These are phyloP conservation scores for Chrysocyon brachyurus DNA, from an alignment of 2,797 vertebrate genomes.

Conservation along the genomic window DNA sequence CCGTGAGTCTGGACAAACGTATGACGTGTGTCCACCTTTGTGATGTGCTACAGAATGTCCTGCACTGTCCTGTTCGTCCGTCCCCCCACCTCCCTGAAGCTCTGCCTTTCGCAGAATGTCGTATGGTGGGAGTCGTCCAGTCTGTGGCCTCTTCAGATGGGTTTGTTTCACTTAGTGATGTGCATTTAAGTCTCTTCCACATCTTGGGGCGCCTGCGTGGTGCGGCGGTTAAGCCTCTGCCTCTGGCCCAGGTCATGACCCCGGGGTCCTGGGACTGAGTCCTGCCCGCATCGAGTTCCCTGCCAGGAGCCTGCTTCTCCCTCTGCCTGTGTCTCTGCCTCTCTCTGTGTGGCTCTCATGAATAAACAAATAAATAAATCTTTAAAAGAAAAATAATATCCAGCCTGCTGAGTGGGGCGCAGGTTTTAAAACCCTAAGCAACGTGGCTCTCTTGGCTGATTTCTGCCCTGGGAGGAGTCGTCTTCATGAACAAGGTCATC, in stretches of 20 bases:
- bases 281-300: no score
- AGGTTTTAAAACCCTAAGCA: not conserved
- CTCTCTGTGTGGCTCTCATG: no score
- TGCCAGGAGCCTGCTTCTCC: no score
- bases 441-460: not conserved
- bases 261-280: no score
- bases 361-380: no score
- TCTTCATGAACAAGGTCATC: not conserved
- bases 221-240: no score
- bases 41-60: no score
- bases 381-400: no score
- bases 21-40: fast-evolving
- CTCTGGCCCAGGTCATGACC: no score
- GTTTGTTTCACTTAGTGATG: not conserved
- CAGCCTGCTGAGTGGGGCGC: not conserved
- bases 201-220: not conserved
- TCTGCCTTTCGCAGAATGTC: not conserved
- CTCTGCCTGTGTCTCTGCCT: no score
- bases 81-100: not conserved
- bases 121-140: fast-evolving
- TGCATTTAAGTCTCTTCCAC: not conserved
- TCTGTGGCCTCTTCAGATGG: not conserved
- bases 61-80: not conserved
- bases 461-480: fast-evolving
- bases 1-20: not conserved